Evolutionary conservation across 2,888 invertebrate species (phyloP).

Genomic region (Drosophila kuntzei): DNA sequence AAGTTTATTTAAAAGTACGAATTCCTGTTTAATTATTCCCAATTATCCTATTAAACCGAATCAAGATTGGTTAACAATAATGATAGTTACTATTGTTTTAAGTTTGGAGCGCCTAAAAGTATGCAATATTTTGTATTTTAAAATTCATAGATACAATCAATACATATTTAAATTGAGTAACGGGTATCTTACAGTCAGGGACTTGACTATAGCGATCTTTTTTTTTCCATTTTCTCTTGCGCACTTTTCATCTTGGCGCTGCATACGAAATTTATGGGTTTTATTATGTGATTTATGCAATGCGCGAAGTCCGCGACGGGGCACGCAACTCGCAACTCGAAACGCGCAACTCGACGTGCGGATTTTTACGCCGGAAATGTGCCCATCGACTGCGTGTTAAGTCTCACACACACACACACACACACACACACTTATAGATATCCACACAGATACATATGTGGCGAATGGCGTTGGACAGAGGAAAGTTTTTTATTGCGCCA

Average conservation of each 20-base stretch:
- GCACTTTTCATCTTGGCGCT: constrained; percentile 64
- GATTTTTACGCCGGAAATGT: constrained; percentile 79
- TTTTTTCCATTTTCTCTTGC: constrained; percentile 31
- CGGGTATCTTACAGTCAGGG: neutral
- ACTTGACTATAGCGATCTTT: neutral
- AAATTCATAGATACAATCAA: too few relatives aligned
- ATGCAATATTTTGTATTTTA: too few relatives aligned
- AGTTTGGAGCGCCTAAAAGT: too few relatives aligned
- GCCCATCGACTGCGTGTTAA: constrained; percentile 79
- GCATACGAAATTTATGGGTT: constrained; percentile 78
- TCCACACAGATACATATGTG: constrained; percentile 16
- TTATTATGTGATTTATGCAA: constrained; percentile 81
- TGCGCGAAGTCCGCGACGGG: constrained; percentile 56
- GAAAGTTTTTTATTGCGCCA: constrained; percentile 60
- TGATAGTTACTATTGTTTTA: too few relatives aligned
- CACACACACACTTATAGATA: constrained; percentile 40
- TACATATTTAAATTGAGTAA: neutral
- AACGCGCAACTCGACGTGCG: constrained; percentile 34
- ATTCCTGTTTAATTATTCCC: too few relatives aligned
- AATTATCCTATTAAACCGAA: too few relatives aligned
- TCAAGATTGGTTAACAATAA: too few relatives aligned
- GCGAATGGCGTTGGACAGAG: neutral
- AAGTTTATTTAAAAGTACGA: too few relatives aligned
- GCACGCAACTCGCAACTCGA: constrained; percentile 53
- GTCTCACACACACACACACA: constrained; percentile 56